A percentile compares a stretch with the other conserved stretches of the same genome.
Conservation (phyloP, 2,888 invertebrate species). For the Apamea crenata region DNA sequence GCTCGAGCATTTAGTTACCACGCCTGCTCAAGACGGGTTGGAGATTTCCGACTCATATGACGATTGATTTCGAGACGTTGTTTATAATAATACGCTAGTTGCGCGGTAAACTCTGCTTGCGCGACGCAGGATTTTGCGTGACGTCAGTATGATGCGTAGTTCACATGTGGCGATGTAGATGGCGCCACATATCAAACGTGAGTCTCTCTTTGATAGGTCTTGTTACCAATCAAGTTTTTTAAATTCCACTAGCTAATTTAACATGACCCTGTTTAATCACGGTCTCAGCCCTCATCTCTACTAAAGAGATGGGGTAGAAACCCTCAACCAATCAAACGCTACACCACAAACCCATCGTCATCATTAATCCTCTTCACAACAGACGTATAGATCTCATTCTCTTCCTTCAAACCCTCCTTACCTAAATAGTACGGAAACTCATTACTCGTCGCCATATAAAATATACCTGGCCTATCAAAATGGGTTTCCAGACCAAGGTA, state of each 20-base stretch:
- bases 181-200: too few relatives aligned
- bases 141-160: too few relatives aligned
- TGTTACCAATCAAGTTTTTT: neutral
- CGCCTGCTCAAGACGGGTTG: neutral
- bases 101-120: too few relatives aligned
- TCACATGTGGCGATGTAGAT: too few relatives aligned
- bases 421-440: constrained; percentile 84
- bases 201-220: too few relatives aligned
- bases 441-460: constrained; percentile 82
- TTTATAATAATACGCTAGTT: too few relatives aligned
- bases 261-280: neutral
- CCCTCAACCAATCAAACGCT: neutral
- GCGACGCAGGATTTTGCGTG: too few relatives aligned
- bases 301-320: neutral
- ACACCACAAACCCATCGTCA: constrained; percentile 76
- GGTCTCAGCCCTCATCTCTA: neutral
- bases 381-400: constrained; percentile 82
- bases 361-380: constrained; percentile 75
- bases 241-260: neutral
- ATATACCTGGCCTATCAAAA: constrained; percentile 81
- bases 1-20: neutral
- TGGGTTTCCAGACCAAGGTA: constrained; percentile 80
- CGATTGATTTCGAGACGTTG: too few relatives aligned
- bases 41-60: too few relatives aligned
- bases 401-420: constrained; percentile 80